Conservation (phyloP, 1,140 invertebrate genomes). For the Papilio polyxenes region DNA sequence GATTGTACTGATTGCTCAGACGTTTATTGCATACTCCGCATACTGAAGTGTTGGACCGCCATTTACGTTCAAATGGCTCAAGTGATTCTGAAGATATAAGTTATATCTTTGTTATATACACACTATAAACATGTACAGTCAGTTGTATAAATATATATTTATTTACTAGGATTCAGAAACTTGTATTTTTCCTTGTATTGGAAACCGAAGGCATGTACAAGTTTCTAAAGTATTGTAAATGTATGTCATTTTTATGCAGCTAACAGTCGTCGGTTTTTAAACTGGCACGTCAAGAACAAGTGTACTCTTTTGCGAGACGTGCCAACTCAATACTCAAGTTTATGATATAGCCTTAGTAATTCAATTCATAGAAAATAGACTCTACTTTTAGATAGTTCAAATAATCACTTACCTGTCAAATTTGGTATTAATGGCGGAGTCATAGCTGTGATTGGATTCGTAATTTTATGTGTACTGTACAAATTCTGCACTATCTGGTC, state of each 20-base stretch:
- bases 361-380: not conserved
- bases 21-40: slow-evolving; percentile 93
- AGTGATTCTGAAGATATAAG: slow-evolving; percentile 51
- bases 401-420: slow-evolving; percentile 52
- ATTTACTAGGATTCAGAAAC: too few relatives aligned
- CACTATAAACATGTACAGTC: not conserved
- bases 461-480: slow-evolving; percentile 71
- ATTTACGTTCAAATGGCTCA: slow-evolving; percentile 61
- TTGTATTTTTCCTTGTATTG: too few relatives aligned
- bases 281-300: too few relatives aligned
- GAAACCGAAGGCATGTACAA: too few relatives aligned
- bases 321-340: too few relatives aligned
- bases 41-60: slow-evolving; percentile 66
- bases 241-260: too few relatives aligned
- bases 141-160: too few relatives aligned
- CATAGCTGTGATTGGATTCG: slow-evolving; percentile 48
- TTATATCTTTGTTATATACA: not conserved
- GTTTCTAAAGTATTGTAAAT: too few relatives aligned
- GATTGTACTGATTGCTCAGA: slow-evolving; percentile 93
- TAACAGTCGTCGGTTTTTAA: too few relatives aligned
- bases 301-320: too few relatives aligned
- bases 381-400: not conserved
- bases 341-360: too few relatives aligned
- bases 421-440: slow-evolving; percentile 41
- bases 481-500: slow-evolving; percentile 75